Percentiles rank a stretch among this genome's conserved stretches.
Evolutionary conservation across 2,113 vertebrate genomes (phyloP).

Genomic region (Brienomyrus longianalis): DNA sequence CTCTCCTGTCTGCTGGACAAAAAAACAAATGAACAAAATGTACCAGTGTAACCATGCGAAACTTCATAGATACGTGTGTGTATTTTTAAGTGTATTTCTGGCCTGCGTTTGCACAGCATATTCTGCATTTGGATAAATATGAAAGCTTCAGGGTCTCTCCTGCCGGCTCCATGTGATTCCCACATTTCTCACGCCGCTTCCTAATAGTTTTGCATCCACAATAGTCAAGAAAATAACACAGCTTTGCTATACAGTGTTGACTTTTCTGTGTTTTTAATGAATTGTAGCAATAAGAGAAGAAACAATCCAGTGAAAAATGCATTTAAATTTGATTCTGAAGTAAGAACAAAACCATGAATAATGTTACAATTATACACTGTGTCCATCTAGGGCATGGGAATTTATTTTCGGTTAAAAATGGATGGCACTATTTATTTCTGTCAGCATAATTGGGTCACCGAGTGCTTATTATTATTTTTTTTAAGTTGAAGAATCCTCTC

Average conservation of each 20-base stretch:
- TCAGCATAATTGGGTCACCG: slow-evolving; percentile 2
- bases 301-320: background rate
- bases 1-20: background rate
- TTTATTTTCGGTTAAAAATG: slow-evolving; percentile 2
- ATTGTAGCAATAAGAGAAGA: background rate
- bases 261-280: background rate
- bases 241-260: background rate
- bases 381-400: background rate
- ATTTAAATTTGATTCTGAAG: background rate
- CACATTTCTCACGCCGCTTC: background rate
- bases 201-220: background rate
- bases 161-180: background rate
- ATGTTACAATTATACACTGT: background rate
- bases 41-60: background rate
- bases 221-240: background rate
- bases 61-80: background rate
- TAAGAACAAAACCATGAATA: background rate
- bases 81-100: background rate
- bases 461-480: background rate
- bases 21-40: background rate
- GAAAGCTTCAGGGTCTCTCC: background rate
- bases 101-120: background rate
- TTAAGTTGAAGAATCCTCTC: background rate
- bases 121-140: background rate
- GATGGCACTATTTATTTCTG: slow-evolving; percentile 14